phyloP scores from a whole-genome alignment of 1,140 invertebrate species.

The Streblospio benedicti region DNA sequence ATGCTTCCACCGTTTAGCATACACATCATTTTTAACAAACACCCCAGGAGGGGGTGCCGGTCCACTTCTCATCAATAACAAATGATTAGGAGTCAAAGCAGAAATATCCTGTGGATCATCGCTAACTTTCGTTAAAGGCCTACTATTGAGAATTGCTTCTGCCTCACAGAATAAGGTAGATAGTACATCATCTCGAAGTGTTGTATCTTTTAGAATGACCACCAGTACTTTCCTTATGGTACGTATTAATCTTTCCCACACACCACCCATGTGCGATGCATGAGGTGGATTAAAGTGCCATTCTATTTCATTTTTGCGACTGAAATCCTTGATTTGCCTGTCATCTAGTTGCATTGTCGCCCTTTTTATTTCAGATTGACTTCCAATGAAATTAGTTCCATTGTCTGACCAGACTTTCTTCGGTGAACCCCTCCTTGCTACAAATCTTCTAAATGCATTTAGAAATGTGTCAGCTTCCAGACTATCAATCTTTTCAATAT shows the following conservation, averaged over 20 bases:
- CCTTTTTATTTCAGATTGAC: conserved; percentile 23
- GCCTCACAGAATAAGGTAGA: too few relatives aligned
- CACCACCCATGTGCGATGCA: conserved; percentile 38
- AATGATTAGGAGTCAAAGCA: too few relatives aligned
- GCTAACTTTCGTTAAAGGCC: too few relatives aligned
- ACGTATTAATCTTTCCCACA: conserved; percentile 37
- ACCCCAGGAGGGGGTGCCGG: too few relatives aligned
- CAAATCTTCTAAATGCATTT: conserved; percentile 20
- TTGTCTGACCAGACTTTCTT: conserved; percentile 16
- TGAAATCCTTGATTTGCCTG: conserved; percentile 1
- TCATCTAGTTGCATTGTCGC: conserved; percentile 21
- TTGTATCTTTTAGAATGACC: conserved; percentile 1
- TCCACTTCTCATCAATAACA: too few relatives aligned
- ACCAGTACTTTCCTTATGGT: conserved; percentile 29
- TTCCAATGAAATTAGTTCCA: conserved; percentile 24
- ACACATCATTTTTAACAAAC: too few relatives aligned
- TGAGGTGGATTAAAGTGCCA: conserved; percentile 44
- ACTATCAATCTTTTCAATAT: conserved; percentile 22
- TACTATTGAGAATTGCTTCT: too few relatives aligned
- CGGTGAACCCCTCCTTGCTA: conserved; percentile 15
- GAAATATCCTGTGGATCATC: too few relatives aligned
- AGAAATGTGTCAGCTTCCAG: conserved; percentile 19
- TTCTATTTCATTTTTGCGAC: conserved; percentile 22
- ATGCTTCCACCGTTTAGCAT: too few relatives aligned
- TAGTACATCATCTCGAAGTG: too few relatives aligned